phyloP scores from a whole-genome alignment of 53 echinoderm and acorn worm genomes.

The Glandiceps talaboti region DNA sequence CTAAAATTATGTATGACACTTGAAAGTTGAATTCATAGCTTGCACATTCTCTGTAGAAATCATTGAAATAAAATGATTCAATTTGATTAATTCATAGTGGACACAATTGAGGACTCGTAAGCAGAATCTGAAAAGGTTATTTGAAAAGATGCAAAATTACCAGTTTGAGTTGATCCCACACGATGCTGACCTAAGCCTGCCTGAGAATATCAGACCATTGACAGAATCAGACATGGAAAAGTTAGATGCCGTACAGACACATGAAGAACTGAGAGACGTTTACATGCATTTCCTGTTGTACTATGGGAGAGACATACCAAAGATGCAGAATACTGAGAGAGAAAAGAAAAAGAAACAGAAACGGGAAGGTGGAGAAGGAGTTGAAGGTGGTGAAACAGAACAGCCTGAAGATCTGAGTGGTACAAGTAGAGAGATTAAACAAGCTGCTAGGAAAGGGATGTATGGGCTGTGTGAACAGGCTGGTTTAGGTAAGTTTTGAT shows the following conservation, averaged over 20 bases:
- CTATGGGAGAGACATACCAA: constrained; percentile 92
- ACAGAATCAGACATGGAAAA: constrained; percentile 82
- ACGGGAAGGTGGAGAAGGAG: constrained; percentile 31
- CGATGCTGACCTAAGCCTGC: constrained; percentile 49
- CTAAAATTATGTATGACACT: too few relatives aligned
- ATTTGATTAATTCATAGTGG: too few relatives aligned
- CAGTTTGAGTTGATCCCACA: constrained; percentile 85
- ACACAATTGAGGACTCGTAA: constrained; percentile 79
- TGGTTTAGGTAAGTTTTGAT: constrained; percentile 58
- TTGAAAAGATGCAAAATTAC: constrained; percentile 96
- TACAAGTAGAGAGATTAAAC: constrained; percentile 85
- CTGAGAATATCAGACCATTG: constrained; percentile 66
- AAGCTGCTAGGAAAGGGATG: constrained; percentile 88
- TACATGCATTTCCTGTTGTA: constrained; percentile 92
- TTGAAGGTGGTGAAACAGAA: constrained; percentile 24
- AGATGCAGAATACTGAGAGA: constrained; percentile 76
- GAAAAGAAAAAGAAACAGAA: constrained; percentile 45
- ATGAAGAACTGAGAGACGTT: constrained; percentile 85
- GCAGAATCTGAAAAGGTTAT: constrained; percentile 60
- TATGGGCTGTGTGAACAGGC: constrained; percentile 90
- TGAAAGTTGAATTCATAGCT: too few relatives aligned
- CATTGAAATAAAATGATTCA: too few relatives aligned
- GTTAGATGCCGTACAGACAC: constrained; percentile 76
- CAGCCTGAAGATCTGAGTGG: constrained; percentile 60
- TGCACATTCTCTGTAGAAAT: too few relatives aligned